Evolutionary conservation across 2,797 vertebrate genomes (phyloP).

Genomic region (Uromys caudimaculatus): DNA sequence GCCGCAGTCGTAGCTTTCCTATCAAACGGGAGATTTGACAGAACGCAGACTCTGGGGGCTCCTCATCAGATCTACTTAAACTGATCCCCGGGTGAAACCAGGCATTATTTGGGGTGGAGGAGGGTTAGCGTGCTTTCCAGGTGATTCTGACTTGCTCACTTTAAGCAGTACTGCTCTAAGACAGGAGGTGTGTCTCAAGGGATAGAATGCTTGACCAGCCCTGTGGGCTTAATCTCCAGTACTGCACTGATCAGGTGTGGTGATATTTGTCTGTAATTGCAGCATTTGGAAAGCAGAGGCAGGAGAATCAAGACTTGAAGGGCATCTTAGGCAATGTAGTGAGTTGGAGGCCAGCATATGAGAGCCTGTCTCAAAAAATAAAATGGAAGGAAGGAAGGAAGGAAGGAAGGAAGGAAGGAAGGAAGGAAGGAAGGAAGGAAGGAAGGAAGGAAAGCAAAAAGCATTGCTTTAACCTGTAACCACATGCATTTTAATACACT

Average conservation of each 20-base stretch:
- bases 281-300: background rate
- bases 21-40: background rate
- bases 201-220: background rate
- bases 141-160: background rate
- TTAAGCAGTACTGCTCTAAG: slow-evolving; percentile 5
- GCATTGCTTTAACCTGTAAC: background rate
- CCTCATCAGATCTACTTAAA: background rate
- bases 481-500: slow-evolving; percentile 15
- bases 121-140: background rate
- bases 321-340: background rate
- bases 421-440: background rate
- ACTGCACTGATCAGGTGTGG: background rate
- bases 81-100: background rate
- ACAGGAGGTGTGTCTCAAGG: background rate
- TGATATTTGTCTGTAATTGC: background rate
- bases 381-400: background rate
- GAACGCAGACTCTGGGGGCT: background rate
- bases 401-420: background rate
- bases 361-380: background rate
- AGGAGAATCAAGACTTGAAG: background rate
- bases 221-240: background rate
- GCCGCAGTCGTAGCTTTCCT: fast-evolving
- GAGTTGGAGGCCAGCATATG: background rate
- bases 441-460: background rate
- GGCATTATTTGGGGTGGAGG: background rate